Conservation (phyloP, 2,888 invertebrate species). For the Quadroppia sp. region DNA sequence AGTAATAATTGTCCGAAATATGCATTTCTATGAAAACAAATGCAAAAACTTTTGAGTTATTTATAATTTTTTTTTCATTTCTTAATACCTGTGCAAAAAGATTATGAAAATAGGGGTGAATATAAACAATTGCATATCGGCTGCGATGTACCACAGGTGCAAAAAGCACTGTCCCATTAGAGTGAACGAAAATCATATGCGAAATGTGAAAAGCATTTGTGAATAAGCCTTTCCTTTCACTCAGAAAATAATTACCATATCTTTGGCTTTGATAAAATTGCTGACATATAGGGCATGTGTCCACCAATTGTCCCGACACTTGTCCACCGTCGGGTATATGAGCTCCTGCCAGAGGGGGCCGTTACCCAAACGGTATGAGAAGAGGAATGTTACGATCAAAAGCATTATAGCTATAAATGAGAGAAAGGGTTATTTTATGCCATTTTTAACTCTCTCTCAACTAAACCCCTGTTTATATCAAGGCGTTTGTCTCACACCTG, state of each 20-base stretch:
- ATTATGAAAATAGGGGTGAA: slow-evolving; percentile 33
- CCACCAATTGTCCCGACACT: slow-evolving; percentile 42
- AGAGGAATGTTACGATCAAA: slow-evolving; percentile 34
- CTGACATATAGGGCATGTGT: slow-evolving; percentile 36
- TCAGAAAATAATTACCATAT: slow-evolving; percentile 30
- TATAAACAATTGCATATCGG: slow-evolving; percentile 42
- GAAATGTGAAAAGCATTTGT: neutral
- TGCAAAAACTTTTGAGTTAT: neutral
- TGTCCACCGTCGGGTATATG: slow-evolving; percentile 22
- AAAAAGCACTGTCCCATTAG: slow-evolving; percentile 39
- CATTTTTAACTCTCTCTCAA: neutral
- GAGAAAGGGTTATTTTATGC: too few species aligned
- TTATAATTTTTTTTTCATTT: neutral
- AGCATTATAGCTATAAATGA: slow-evolving; percentile 35
- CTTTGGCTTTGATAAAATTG: slow-evolving; percentile 36
- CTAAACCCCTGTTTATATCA: neutral
- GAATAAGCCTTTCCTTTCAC: too few species aligned
- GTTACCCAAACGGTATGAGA: slow-evolving; percentile 10
- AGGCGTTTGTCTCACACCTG: neutral
- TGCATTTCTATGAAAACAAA: slow-evolving; percentile 41
- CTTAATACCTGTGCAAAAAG: slow-evolving; percentile 31
- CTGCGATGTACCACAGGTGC: slow-evolving; percentile 43
- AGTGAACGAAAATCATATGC: neutral
- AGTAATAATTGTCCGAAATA: slow-evolving; percentile 43
- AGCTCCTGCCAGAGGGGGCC: slow-evolving; percentile 41